Percentiles rank a stretch among this genome's conserved stretches.
These are phyloP conservation scores for Merops nubicus DNA, from an alignment of 2,113 vertebrate species.

Conservation along the genomic window DNA sequence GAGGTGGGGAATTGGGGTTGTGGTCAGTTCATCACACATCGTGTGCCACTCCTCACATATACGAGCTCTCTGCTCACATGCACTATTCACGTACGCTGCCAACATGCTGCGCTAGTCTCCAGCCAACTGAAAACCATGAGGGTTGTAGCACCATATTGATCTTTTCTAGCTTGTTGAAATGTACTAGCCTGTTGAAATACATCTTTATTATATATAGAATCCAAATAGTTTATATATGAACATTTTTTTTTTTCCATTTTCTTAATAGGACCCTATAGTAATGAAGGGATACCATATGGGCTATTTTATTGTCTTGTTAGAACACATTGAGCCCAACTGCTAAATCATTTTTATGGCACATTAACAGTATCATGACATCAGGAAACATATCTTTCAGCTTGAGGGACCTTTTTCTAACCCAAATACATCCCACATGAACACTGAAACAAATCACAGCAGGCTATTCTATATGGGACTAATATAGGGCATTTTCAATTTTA, in stretches of 20 bases:
- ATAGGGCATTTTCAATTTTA: neutral
- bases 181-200: neutral
- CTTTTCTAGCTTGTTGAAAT: neutral
- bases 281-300: neutral
- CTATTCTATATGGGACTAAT: neutral
- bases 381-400: slow-evolving; percentile 31
- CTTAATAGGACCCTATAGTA: neutral
- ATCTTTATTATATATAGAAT: neutral
- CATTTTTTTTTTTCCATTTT: neutral
- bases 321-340: slow-evolving; percentile 1
- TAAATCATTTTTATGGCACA: slow-evolving; percentile 58
- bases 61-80: neutral
- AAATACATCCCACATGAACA: neutral
- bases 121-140: neutral
- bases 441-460: neutral
- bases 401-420: slow-evolving; percentile 2
- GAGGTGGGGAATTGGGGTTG: neutral
- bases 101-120: neutral
- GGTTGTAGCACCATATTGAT: neutral
- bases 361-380: slow-evolving; percentile 38
- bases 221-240: neutral
- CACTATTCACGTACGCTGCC: neutral
- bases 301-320: slow-evolving; percentile 24
- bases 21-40: neutral
- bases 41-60: neutral